Percentiles rank a stretch among this genome's conserved stretches.
Evolutionary conservation across 2,113 vertebrate genomes (phyloP).

Genomic region (Calonectris borealis): DNA sequence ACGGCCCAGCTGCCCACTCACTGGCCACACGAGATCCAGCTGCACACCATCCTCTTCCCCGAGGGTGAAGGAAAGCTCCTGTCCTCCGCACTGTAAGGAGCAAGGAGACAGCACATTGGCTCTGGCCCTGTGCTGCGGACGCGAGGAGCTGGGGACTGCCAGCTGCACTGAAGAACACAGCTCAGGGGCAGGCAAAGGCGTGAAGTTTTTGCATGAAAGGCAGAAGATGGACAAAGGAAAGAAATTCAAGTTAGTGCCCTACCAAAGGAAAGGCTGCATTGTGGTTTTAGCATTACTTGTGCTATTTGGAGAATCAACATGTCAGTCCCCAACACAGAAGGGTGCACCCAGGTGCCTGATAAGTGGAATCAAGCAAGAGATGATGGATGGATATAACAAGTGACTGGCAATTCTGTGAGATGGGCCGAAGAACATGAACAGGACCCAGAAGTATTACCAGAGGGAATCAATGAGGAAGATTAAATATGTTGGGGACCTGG

Average conservation of each 20-base stretch:
- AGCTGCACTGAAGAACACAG: background rate
- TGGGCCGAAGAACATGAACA: background rate
- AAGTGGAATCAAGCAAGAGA: background rate
- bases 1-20: background rate
- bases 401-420: background rate
- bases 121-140: background rate
- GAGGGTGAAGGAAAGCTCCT: background rate
- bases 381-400: background rate
- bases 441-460: background rate
- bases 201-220: background rate
- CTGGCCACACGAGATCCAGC: background rate
- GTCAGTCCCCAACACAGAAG: background rate
- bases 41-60: background rate
- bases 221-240: background rate
- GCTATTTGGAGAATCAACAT: background rate
- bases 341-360: background rate
- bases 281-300: background rate
- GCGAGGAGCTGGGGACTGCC: background rate
- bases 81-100: background rate
- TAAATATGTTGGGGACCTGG: background rate
- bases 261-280: background rate
- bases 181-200: background rate
- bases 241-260: background rate
- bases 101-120: background rate
- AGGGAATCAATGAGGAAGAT: background rate